These are phyloP conservation scores for Pogonomyrmex barbatus DNA, from an alignment of 1,140 invertebrate genomes.

Conservation along the genomic window DNA sequence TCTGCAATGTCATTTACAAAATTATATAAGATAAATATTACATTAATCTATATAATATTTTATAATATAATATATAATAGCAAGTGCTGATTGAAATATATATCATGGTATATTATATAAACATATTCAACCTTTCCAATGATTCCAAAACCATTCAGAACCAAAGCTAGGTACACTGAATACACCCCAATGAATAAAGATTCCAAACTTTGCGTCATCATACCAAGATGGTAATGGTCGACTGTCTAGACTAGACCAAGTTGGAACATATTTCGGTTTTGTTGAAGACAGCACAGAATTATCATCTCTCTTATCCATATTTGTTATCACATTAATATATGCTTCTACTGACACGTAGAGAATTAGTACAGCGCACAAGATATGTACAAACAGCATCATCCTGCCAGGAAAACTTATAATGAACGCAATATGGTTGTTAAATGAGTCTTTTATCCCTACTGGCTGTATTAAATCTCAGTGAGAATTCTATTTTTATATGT, in stretches of 20 bases:
- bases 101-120: constrained; percentile 10
- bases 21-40: not conserved
- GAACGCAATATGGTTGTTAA: not conserved
- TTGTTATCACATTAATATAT: constrained; percentile 28
- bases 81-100: not conserved
- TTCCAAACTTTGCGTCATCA: constrained; percentile 95
- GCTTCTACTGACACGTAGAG: not conserved
- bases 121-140: constrained; percentile 89
- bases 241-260: constrained; percentile 94
- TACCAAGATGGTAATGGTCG: constrained; percentile 95
- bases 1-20: constrained; percentile 61
- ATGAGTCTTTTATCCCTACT: not conserved
- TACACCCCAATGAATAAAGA: constrained; percentile 97
- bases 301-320: not conserved
- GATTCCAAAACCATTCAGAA: constrained; percentile 95
- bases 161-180: constrained; percentile 95
- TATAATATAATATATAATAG: constrained; percentile 3
- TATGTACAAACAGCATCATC: constrained; percentile 12
- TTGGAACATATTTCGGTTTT: constrained; percentile 86
- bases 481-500: not conserved
- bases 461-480: not conserved
- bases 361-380: not conserved
- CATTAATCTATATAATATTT: constrained; percentile 12
- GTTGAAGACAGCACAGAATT: not conserved
- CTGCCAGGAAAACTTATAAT: not conserved